A percentile compares a stretch with the other conserved stretches of the same genome.
phyloP scores from a whole-genome alignment of 2,888 invertebrate species.

The Homarus gammarus region DNA sequence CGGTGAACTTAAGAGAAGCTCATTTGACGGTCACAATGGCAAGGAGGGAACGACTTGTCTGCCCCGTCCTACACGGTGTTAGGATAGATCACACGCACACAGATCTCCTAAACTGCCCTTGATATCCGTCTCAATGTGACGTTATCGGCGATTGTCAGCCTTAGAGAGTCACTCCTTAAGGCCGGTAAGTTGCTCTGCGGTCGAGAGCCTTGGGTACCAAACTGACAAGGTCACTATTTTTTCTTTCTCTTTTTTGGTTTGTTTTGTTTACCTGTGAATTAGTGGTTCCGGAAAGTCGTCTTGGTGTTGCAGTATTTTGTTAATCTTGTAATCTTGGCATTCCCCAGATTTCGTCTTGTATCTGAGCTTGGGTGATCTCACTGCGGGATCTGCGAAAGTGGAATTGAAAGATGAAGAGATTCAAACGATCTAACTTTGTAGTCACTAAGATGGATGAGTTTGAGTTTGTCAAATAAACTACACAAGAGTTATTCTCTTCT shows the following conservation, averaged over 20 bases:
- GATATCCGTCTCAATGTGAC: background rate
- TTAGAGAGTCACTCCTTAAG: background rate
- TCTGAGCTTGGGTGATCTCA: background rate
- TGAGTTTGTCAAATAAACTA: background rate
- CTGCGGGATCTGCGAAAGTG: background rate
- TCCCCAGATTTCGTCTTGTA: background rate
- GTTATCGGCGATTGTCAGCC: background rate
- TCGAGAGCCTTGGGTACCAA: background rate
- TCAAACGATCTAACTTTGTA: background rate
- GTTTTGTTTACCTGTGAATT: background rate
- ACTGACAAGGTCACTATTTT: background rate
- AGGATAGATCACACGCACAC: background rate
- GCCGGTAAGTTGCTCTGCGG: background rate
- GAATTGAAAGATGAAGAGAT: background rate
- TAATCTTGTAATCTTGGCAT: background rate
- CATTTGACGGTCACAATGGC: too few species aligned
- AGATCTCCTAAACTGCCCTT: background rate
- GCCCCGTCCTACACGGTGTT: background rate
- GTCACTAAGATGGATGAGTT: too few species aligned
- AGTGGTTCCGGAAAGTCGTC: background rate
- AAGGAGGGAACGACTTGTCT: too few species aligned
- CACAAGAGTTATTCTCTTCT: background rate
- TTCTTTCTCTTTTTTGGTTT: background rate
- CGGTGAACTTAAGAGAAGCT: too few species aligned
- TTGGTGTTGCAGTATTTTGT: background rate